phyloP scores from a whole-genome alignment of 2,797 vertebrate genomes.

The Halcyon badia region DNA sequence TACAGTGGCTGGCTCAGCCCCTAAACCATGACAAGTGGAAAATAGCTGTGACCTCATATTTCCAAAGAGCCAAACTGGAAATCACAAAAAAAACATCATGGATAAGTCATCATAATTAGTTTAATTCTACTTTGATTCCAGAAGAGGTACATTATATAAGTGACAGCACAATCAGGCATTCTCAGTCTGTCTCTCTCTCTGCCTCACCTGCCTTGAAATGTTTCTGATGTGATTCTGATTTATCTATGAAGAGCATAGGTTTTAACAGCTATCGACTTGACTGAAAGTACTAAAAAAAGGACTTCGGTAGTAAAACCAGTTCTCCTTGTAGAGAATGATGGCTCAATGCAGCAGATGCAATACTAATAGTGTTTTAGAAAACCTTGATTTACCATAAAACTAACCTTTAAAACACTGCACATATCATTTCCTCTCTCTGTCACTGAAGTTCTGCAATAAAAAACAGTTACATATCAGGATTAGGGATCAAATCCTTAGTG shows the following conservation, averaged over 20 bases:
- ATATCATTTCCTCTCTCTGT: not conserved
- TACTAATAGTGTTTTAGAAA: not conserved
- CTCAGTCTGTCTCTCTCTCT: not conserved
- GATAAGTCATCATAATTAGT: not conserved
- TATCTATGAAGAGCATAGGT: not conserved
- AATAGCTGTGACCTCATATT: not conserved
- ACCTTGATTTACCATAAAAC: not conserved
- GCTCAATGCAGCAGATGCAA: not conserved
- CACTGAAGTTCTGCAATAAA: not conserved
- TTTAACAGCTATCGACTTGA: not conserved
- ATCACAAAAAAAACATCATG: not conserved
- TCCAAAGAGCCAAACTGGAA: not conserved
- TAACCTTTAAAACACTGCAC: not conserved
- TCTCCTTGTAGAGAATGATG: not conserved
- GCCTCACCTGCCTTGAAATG: not conserved
- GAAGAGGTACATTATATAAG: not conserved
- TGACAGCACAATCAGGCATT: not conserved
- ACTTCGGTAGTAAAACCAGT: not conserved
- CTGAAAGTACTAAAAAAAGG: not conserved
- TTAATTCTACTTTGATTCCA: not conserved
- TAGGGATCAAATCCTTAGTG: not conserved
- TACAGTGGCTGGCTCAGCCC: too few species aligned
- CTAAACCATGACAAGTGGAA: not conserved
- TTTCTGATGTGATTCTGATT: not conserved
- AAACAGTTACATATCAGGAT: not conserved